Percentiles rank a stretch among this genome's conserved stretches.
These are phyloP conservation scores for Phyllopteryx taeniolatus DNA, from an alignment of 2,113 vertebrate species.

Conservation along the genomic window DNA sequence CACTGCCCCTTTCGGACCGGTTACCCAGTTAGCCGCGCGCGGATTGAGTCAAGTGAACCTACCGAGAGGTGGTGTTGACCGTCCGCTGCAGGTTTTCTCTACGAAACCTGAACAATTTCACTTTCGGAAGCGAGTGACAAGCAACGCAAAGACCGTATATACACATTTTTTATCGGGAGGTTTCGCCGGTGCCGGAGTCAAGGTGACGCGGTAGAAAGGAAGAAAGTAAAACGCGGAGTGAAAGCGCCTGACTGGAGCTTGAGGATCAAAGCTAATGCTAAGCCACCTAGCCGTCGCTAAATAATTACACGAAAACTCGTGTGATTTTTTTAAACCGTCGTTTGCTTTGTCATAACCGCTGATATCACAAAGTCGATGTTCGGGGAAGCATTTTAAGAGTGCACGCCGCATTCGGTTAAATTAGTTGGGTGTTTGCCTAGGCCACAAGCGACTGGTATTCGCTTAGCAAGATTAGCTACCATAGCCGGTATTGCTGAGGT, in stretches of 20 bases:
- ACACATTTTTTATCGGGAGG: constrained; percentile 13
- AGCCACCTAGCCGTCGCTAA: constrained; percentile 48
- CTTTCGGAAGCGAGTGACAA: constrained; percentile 53
- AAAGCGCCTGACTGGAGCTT: constrained; percentile 57
- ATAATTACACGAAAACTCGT: constrained; percentile 53
- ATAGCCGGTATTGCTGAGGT: constrained; percentile 51
- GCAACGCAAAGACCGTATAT: constrained; percentile 27
- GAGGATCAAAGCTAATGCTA: constrained; percentile 66
- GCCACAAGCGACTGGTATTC: constrained; percentile 51
- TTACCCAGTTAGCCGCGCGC: constrained; percentile 67
- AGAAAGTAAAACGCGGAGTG: constrained; percentile 54
- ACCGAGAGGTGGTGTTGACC: constrained; percentile 69
- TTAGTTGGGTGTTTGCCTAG: constrained; percentile 34
- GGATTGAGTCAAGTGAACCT: constrained; percentile 69
- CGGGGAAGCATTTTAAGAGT: background rate
- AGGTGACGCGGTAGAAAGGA: constrained; percentile 39
- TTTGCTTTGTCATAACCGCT: constrained; percentile 34
- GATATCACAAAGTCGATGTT: constrained; percentile 16
- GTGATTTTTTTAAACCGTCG: constrained; percentile 27
- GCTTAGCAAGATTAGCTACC: constrained; percentile 50
- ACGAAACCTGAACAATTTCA: constrained; percentile 54
- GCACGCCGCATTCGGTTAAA: constrained; percentile 25
- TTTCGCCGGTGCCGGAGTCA: constrained; percentile 36
- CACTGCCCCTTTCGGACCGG: constrained; percentile 50
- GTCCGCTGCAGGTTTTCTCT: constrained; percentile 66